phyloP scores from a whole-genome alignment of 2,797 vertebrate genomes.

The Sebastes reedi region DNA sequence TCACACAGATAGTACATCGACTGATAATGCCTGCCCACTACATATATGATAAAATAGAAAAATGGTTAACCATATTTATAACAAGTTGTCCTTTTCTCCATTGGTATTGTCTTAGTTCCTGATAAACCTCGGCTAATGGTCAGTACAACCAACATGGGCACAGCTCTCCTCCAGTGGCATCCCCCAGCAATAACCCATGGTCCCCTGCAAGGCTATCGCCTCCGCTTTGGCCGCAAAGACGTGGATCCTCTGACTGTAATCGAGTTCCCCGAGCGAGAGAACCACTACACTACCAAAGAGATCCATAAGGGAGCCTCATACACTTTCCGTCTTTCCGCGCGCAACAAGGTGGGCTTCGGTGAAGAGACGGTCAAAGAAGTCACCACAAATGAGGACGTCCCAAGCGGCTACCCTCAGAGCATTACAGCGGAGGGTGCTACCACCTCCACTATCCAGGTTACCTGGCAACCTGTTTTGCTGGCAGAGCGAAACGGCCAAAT shows the following conservation, averaged over 20 bases:
- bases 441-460: conserved; percentile 93
- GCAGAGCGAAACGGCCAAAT: conserved; percentile 94
- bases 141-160: conserved; percentile 98
- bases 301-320: conserved; percentile 98
- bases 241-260: conserved; percentile 90
- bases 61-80: background rate
- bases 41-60: background rate
- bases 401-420: conserved; percentile 94
- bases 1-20: background rate
- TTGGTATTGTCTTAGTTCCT: conserved; percentile 88
- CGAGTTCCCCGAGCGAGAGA: conserved; percentile 96
- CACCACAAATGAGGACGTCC: conserved; percentile 91
- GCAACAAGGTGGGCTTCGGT: conserved; percentile 98
- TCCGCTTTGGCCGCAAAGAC: conserved; percentile 96
- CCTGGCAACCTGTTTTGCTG: conserved; percentile 91
- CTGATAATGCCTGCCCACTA: background rate
- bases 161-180: conserved; percentile 98
- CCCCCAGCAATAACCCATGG: conserved; percentile 93
- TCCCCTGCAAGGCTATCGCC: conserved; percentile 93
- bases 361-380: conserved; percentile 98
- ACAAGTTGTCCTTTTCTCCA: conserved; percentile 43
- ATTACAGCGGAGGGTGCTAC: conserved; percentile 92
- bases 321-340: conserved; percentile 93
- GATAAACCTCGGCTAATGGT: conserved; percentile 96
- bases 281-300: conserved; percentile 97